Conservation (phyloP, 2,113 vertebrate species). For the Mustela lutreola region DNA sequence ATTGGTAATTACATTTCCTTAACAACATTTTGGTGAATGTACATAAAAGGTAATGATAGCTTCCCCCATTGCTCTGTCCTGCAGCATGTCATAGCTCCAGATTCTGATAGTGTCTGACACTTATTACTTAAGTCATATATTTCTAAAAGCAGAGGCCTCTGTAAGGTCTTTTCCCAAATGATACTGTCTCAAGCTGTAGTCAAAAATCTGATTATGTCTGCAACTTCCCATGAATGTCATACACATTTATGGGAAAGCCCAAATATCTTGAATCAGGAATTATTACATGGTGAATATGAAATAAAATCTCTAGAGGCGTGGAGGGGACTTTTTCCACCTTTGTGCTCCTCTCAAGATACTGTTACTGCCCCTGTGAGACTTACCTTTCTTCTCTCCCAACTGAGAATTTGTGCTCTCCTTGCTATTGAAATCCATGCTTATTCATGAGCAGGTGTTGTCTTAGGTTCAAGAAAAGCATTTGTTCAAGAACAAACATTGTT, state of each 20-base stretch:
- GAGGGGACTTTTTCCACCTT: not conserved
- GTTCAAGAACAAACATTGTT: not conserved
- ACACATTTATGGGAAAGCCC: constrained; percentile 28
- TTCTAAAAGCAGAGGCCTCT: constrained; percentile 80
- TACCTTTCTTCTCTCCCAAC: fast-evolving
- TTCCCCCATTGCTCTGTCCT: constrained; percentile 83
- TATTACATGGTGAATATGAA: not conserved
- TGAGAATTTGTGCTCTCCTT: not conserved
- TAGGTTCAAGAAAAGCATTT: not conserved
- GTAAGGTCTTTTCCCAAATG: constrained; percentile 63
- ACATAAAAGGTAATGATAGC: constrained; percentile 87
- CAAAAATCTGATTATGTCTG: constrained; percentile 13
- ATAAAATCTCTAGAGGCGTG: not conserved
- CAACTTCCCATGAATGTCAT: constrained; percentile 3
- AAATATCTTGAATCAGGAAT: not conserved
- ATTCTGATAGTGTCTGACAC: constrained; percentile 85
- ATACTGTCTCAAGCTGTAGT: not conserved
- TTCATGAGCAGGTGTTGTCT: not conserved
- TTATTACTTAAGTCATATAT: constrained; percentile 81
- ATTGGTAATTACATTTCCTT: constrained; percentile 87
- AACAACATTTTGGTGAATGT: constrained; percentile 83
- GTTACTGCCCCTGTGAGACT: fast-evolving
- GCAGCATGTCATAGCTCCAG: constrained; percentile 81
- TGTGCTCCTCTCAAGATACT: not conserved
- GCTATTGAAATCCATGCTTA: not conserved